Evolutionary conservation across 1,140 invertebrate genomes (phyloP).

Genomic region (Palaemon carinicauda): DNA sequence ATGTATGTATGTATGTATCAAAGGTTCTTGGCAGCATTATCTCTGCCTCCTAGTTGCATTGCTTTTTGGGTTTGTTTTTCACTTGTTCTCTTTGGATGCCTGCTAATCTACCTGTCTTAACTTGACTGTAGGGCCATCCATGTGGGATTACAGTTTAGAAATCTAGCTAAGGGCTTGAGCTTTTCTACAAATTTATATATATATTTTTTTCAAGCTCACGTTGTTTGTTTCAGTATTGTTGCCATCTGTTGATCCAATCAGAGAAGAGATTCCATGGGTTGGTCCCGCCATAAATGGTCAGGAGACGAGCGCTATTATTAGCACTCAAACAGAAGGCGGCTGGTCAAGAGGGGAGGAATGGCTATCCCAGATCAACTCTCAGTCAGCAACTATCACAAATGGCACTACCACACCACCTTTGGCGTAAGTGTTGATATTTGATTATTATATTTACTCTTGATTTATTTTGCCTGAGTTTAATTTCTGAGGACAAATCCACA

Average conservation of each 20-base stretch:
- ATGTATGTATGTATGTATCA: too few species aligned
- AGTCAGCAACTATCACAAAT: slow-evolving; percentile 51
- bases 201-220: neutral
- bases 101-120: too few species aligned
- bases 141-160: too few species aligned
- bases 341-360: slow-evolving; percentile 46
- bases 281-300: slow-evolving; percentile 55
- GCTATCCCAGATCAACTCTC: slow-evolving; percentile 59
- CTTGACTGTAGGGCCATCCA: too few species aligned
- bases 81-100: too few species aligned
- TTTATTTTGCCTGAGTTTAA: neutral
- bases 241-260: slow-evolving; percentile 38
- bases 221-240: slow-evolving; percentile 31
- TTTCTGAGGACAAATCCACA: neutral
- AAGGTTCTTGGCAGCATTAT: neutral
- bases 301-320: slow-evolving; percentile 5
- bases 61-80: too few species aligned
- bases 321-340: neutral
- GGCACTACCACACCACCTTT: slow-evolving; percentile 61
- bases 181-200: too few species aligned
- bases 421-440: neutral
- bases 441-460: neutral
- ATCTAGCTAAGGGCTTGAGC: too few species aligned
- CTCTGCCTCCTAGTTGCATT: neutral
- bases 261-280: slow-evolving; percentile 40